phyloP scores from a whole-genome alignment of 2,113 vertebrate genomes.

The Microcebus tavaratra region DNA sequence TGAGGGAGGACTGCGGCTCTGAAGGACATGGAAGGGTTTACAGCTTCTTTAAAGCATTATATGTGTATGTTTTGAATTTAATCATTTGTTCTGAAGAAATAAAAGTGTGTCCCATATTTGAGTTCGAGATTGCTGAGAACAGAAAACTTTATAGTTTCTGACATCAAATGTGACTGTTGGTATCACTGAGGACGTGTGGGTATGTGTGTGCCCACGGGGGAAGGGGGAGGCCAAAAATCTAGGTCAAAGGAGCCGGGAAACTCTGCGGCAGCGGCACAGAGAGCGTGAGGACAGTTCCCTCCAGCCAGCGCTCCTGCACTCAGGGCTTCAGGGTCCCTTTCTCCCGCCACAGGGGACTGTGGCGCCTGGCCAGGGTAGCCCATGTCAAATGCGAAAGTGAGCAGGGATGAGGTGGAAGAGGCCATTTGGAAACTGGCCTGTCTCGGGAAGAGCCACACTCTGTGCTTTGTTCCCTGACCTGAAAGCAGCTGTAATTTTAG shows the following conservation, averaged over 20 bases:
- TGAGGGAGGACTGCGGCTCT: constrained; percentile 60
- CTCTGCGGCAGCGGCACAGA: not conserved
- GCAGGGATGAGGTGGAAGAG: not conserved
- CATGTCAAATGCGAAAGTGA: not conserved
- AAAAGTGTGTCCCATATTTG: constrained; percentile 60
- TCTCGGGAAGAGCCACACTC: not conserved
- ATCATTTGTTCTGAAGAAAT: constrained; percentile 53
- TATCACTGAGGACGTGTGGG: constrained; percentile 11
- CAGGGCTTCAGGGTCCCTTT: not conserved
- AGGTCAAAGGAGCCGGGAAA: constrained; percentile 58
- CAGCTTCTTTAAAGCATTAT: constrained; percentile 55
- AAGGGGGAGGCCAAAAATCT: constrained; percentile 38
- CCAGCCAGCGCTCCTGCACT: not conserved
- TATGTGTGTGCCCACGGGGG: not conserved
- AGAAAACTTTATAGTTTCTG: constrained; percentile 55
- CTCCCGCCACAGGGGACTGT: not conserved
- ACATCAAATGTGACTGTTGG: constrained; percentile 53
- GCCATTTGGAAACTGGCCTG: constrained; percentile 49
- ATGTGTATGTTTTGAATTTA: constrained; percentile 53
- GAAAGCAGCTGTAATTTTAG: constrained; percentile 61
- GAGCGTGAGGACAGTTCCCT: not conserved
- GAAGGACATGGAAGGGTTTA: constrained; percentile 47
- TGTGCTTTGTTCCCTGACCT: constrained; percentile 26
- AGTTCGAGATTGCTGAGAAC: constrained; percentile 65
- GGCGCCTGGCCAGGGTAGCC: not conserved